Conservation (phyloP, 2,113 vertebrate species). For the Phaethon lepturus region DNA sequence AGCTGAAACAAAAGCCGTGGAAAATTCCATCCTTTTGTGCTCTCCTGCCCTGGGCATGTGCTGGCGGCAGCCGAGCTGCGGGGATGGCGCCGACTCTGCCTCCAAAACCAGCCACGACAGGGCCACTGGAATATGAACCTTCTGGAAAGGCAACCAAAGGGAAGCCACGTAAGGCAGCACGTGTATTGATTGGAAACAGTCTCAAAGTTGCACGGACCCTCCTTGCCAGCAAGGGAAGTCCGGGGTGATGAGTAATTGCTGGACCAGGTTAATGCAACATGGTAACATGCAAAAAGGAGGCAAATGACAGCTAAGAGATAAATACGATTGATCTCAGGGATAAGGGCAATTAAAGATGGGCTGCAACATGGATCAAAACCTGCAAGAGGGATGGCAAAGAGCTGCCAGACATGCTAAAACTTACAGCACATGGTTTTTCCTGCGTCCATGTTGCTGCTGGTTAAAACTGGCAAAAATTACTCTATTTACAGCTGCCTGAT, state of each 20-base stretch:
- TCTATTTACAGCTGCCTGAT: neutral
- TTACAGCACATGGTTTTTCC: neutral
- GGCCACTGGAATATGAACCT: neutral
- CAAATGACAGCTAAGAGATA: neutral
- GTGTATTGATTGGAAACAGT: neutral
- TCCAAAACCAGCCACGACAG: neutral
- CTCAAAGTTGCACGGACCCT: neutral
- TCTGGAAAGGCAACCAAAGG: neutral
- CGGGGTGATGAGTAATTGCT: neutral
- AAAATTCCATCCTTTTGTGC: slow-evolving; percentile 65
- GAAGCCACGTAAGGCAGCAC: neutral
- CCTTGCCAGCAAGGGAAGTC: neutral
- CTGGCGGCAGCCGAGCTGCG: neutral
- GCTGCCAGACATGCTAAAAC: neutral
- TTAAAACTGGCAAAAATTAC: neutral
- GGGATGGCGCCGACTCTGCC: neutral
- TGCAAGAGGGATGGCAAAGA: neutral
- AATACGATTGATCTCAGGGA: slow-evolving; percentile 9
- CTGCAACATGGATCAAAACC: neutral
- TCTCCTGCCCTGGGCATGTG: neutral
- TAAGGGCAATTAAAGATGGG: slow-evolving; percentile 39
- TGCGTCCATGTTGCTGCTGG: neutral
- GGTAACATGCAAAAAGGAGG: neutral
- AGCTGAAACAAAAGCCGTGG: slow-evolving; percentile 51
- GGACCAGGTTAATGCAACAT: neutral